Evolutionary conservation across 1,140 invertebrate species (phyloP), one percentile per base, ranked within the genome.

Genomic region (Acromyrmex echinatior): DNA sequence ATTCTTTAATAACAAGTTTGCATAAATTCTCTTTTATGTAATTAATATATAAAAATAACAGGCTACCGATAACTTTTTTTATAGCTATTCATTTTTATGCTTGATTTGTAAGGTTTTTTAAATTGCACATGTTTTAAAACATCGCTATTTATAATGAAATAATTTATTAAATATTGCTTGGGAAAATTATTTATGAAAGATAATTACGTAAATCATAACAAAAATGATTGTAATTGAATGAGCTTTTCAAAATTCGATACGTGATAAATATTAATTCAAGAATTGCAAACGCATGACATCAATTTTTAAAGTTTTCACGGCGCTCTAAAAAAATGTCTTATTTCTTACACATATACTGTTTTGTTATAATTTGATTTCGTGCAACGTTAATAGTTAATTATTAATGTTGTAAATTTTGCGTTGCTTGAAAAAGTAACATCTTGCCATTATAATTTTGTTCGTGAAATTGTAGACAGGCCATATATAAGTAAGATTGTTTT

Each of bases 401-500:
- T 77, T 76, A 77, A 35, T 16, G 35, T 51, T 21, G 25, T 39
- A 51, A 12, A 79, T 21, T 9, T 79, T 35, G 25, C 25, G 3
- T 51, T 79, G 31, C 12, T 12, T 49, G n/a, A 35, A 58, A 66
- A 10, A 49, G n/a, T 18, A 66, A 66, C 25, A 31, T 66, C 62
- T 79, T 79, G 45, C 39, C 25, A 79, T 66, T 25, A 4, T 77
- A 77, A 56, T 0, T 39, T 51, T 71, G 16, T 71, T 60, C n/a
- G 35, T 77, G 28, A 77, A 77, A 53, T 73, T 73, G 6, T 51
- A 51, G 6, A 28, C 56, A 45, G 14, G n/a, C 31, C 16, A 45
- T 62, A 18, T 77, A 77, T 39, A 56, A n/a, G 14, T 77, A 62
- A 25, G 53, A 77, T 77, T 31, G 35, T 77, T 77, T 39, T 60